Base-by-base conservation (phyloP, 1,140 invertebrate genomes). In the Tenebrio molitor region DNA sequence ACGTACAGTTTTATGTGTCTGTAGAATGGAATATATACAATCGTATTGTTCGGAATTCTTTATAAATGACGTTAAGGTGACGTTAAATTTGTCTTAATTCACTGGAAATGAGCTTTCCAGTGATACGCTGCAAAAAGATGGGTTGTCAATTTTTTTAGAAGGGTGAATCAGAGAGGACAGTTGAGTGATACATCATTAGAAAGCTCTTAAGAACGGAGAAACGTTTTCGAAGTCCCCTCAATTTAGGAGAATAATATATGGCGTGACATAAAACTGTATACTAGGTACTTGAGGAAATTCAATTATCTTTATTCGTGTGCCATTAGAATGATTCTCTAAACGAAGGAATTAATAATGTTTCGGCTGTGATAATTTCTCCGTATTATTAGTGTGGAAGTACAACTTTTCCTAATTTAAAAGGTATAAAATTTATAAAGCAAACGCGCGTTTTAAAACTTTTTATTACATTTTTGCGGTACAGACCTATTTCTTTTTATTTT, bases 111-210 rank as follows among this genome's bases (percentile, higher is more conserved):
- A 58, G 50, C 50, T 29, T 25, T 23, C 29, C 50, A 29, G 21
- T 58, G 50, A 58, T 29, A 25, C 23, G 50, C 23, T 58, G 19
- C 10, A 33, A 58, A 58, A 58, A 58, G 23, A 58, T 34, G 14
- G 23, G 50, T 58, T 58, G 50, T 58, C 50, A 58, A 58, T 58
- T 58, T 58, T 58, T 58, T 58, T 58, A 6, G 1, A 29, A 29
- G 23, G 19, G 44, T 10, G 25, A 58, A 58, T 58, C 50, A 58
- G 50, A 39, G 21, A 17, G 2, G 50, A 58, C 50, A 17, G 19
- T 58, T 58, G 50, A 58, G 50, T 58, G 50, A 58, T 58, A 29
- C 23, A 58, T 58, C 50, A 58, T 58, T 58, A 58, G 50, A 58
- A 58, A 58, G 50, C 50, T 58, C 23, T 58, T 29, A 58, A 12